These are phyloP conservation scores for Drosophila bunnanda DNA, from an alignment of 2,888 invertebrate genomes.

Conservation along the genomic window DNA sequence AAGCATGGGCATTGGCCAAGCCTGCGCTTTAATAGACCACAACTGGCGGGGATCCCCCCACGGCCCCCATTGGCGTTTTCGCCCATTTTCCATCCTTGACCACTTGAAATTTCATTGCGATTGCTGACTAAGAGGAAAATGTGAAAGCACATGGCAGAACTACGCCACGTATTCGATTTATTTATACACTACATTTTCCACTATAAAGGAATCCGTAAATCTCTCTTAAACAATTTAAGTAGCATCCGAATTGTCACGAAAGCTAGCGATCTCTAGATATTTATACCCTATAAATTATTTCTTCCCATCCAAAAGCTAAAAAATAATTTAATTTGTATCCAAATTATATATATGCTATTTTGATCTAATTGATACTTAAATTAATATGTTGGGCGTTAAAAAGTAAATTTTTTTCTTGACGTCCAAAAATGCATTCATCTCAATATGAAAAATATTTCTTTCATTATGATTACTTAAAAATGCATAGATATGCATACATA, in stretches of 20 bases:
- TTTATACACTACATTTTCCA: not conserved
- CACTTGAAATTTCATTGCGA: constrained; percentile 46
- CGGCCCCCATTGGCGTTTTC: not conserved
- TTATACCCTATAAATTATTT: not conserved
- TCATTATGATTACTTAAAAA: too few relatives aligned
- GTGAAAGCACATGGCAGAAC: not conserved
- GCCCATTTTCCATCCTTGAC: constrained; percentile 36
- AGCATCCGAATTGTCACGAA: not conserved
- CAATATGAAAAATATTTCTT: too few relatives aligned
- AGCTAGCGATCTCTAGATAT: not conserved
- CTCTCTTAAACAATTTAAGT: not conserved
- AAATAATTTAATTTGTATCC: not conserved
- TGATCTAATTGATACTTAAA: not conserved
- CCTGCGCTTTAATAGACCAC: constrained; percentile 49
- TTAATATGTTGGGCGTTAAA: too few relatives aligned
- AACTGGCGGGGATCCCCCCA: constrained; percentile 4
- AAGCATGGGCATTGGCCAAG: constrained; percentile 14
- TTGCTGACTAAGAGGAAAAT: constrained; percentile 15
- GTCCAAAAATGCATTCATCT: too few relatives aligned
- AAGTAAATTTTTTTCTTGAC: too few relatives aligned
- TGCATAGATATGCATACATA: too few relatives aligned
- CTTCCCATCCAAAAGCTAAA: not conserved
- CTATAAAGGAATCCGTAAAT: not conserved
- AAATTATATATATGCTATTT: not conserved
- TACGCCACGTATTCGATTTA: not conserved